Evolutionary conservation across 2,888 invertebrate species (phyloP).

Genomic region (Crepidodera aurea): DNA sequence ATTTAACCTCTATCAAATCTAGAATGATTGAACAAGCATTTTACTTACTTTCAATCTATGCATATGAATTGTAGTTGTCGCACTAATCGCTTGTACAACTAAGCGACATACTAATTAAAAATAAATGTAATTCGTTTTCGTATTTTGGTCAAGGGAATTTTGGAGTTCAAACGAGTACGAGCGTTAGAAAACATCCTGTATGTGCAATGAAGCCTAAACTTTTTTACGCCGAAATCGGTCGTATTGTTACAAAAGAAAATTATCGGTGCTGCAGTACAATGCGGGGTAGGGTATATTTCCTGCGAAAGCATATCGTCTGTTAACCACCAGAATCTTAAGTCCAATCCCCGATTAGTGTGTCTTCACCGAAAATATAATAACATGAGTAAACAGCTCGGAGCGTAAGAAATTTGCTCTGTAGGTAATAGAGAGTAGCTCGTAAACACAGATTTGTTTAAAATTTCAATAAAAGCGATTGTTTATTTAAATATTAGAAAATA

Average conservation of each 20-base stretch:
- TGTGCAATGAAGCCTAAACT: slow-evolving; percentile 19
- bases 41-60: no score
- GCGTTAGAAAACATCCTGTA: slow-evolving; percentile 26
- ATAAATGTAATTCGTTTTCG: slow-evolving; percentile 1
- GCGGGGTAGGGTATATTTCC: no score
- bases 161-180: background rate
- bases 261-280: background rate
- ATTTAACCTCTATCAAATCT: no score
- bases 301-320: no score
- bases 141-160: slow-evolving; percentile 28
- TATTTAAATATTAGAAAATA: slow-evolving; percentile 28
- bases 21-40: no score
- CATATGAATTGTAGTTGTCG: no score
- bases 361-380: background rate
- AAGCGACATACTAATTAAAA: slow-evolving; percentile 18
- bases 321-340: no score
- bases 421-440: slow-evolving; percentile 14
- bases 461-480: slow-evolving; percentile 25
- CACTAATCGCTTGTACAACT: background rate
- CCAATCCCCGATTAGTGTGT: no score
- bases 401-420: slow-evolving; percentile 1
- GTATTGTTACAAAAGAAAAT: slow-evolving; percentile 3
- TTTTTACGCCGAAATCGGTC: background rate
- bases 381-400: slow-evolving; percentile 1
- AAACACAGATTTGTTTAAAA: slow-evolving; percentile 16